Conservation (phyloP, 2,113 vertebrate genomes). For the Gymnocephalus cernua region DNA sequence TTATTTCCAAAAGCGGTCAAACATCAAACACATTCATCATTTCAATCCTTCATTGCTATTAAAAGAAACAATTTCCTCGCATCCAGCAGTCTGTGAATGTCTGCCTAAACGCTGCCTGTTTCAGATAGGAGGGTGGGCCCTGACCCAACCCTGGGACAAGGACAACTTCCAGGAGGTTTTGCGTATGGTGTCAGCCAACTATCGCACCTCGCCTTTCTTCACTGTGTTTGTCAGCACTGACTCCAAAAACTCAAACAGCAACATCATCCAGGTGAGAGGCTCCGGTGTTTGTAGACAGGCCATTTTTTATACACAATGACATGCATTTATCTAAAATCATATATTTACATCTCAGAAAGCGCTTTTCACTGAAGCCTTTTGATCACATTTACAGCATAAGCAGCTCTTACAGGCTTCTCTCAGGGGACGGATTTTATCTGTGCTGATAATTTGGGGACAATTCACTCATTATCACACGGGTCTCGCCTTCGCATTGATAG, state of each 20-base stretch:
- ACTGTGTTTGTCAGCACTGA: slow-evolving; percentile 93
- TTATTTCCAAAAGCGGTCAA: neutral
- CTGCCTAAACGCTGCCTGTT: slow-evolving; percentile 5
- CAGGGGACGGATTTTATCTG: neutral
- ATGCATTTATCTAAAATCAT: neutral
- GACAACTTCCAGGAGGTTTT: slow-evolving; percentile 92
- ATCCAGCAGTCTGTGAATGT: slow-evolving; percentile 9
- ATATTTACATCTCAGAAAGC: neutral
- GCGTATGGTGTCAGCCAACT: slow-evolving; percentile 87
- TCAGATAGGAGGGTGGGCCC: slow-evolving; percentile 95
- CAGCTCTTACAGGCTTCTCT: neutral
- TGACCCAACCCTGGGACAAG: slow-evolving; percentile 87
- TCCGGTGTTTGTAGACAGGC: neutral
- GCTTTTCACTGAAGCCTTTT: neutral
- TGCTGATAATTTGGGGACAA: neutral
- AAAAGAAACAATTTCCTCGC: neutral
- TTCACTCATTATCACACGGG: neutral
- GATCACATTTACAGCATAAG: neutral
- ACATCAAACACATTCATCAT: slow-evolving; percentile 9
- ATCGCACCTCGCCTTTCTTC: slow-evolving; percentile 93
- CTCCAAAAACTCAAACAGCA: slow-evolving; percentile 96
- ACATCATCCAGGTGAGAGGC: slow-evolving; percentile 93
- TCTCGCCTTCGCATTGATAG: neutral
- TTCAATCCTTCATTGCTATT: neutral
- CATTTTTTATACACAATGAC: neutral